Evolutionary conservation across 2,888 invertebrate species (phyloP).

Genomic region (Luperina nickerlii): DNA sequence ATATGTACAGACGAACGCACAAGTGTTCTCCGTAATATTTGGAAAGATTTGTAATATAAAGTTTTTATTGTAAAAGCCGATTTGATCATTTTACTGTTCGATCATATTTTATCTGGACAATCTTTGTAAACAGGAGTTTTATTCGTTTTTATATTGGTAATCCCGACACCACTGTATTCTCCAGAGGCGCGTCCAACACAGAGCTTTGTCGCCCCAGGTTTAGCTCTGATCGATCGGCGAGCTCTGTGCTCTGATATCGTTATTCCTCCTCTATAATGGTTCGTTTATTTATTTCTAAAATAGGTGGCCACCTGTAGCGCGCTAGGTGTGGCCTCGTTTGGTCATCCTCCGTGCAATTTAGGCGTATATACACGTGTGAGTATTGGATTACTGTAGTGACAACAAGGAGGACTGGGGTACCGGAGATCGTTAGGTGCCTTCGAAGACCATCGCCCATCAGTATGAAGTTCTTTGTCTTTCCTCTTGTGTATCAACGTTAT

Average conservation of each 20-base stretch:
- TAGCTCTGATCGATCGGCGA: not conserved
- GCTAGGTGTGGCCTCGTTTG: conserved; percentile 37
- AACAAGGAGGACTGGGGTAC: not conserved
- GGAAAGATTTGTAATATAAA: not conserved
- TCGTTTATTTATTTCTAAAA: conserved; percentile 43
- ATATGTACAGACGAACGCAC: conserved; percentile 66
- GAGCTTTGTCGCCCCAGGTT: not conserved
- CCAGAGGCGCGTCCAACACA: not conserved
- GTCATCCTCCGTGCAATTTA: conserved; percentile 18
- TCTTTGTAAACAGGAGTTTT: not conserved
- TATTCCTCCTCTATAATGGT: not conserved
- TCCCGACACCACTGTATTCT: not conserved
- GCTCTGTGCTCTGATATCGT: not conserved
- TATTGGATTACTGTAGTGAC: not conserved
- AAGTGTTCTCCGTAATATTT: conserved; percentile 54
- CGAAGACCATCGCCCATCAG: not conserved
- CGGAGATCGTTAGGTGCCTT: not conserved
- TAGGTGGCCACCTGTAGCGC: conserved; percentile 52
- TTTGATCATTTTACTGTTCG: not conserved
- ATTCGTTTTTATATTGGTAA: not conserved
- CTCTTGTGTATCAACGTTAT: not conserved
- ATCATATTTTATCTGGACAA: not conserved
- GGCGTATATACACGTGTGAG: not conserved
- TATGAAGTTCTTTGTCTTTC: not conserved
- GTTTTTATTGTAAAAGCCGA: not conserved